These are phyloP conservation scores for Cryptotis parvus DNA, from an alignment of 2,113 vertebrate species.

Conservation along the genomic window DNA sequence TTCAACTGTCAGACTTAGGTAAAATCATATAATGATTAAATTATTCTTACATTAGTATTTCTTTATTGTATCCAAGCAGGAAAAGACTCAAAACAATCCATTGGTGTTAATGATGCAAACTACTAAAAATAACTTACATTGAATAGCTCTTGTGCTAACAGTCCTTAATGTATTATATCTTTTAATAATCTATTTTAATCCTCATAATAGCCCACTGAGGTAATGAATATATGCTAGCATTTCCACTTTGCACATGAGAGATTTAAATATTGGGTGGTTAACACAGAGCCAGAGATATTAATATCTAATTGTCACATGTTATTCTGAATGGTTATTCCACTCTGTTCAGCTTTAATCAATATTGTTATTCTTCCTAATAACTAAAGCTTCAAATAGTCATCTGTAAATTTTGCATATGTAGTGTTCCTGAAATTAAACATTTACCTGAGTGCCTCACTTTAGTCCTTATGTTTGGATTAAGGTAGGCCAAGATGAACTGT, in stretches of 20 bases:
- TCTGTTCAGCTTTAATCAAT: conserved; percentile 24
- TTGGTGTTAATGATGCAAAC: neutral
- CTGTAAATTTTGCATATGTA: neutral
- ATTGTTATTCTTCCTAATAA: conserved; percentile 6
- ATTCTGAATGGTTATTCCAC: neutral
- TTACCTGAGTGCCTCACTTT: conserved; percentile 39
- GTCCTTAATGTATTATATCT: neutral
- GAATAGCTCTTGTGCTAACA: neutral
- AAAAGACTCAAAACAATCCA: neutral
- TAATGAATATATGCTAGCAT: conserved; percentile 18
- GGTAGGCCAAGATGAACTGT: conserved; percentile 8
- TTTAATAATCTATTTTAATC: conserved; percentile 19
- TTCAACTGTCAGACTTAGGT: conserved; percentile 21
- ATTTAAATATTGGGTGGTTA: conserved; percentile 35
- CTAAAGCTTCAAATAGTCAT: neutral
- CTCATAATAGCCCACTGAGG: conserved; percentile 7
- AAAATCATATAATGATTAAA: neutral
- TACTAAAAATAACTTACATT: conserved; percentile 23
- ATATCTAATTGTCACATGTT: neutral
- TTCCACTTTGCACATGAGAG: conserved; percentile 11
- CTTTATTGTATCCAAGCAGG: conserved; percentile 20
- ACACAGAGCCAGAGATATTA: neutral
- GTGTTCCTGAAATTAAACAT: conserved; percentile 8
- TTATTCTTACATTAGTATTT: neutral
- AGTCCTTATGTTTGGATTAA: conserved; percentile 43